These are phyloP conservation scores for Lissonota sp. DNA, from an alignment of 2,888 invertebrate genomes.

Conservation along the genomic window DNA sequence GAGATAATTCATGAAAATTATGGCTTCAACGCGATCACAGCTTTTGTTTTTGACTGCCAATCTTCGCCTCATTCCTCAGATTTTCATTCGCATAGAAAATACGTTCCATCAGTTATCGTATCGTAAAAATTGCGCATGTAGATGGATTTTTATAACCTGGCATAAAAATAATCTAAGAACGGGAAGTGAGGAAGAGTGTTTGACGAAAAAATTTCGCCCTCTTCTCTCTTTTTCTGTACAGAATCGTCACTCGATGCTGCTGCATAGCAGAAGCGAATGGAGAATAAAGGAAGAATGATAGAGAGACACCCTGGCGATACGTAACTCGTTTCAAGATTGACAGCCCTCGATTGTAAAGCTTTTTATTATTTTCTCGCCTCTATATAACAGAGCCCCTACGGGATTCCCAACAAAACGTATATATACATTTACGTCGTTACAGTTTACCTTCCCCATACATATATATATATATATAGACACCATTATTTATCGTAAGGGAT, in stretches of 20 bases:
- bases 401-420: not conserved
- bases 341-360: conserved; percentile 52
- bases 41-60: too few species aligned
- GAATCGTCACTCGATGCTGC: not conserved
- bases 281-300: conserved; percentile 33
- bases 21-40: too few species aligned
- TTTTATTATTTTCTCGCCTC: conserved; percentile 46
- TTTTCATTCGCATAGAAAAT: conserved; percentile 5
- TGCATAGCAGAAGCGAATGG: not conserved
- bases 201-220: conserved; percentile 7
- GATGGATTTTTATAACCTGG: too few species aligned
- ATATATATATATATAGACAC: not conserved
- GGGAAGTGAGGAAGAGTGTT: conserved; percentile 15
- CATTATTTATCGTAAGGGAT: conserved; percentile 22
- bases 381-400: conserved; percentile 6
- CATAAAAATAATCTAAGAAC: conserved; percentile 44
- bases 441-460: conserved; percentile 2
- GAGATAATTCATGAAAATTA: too few species aligned
- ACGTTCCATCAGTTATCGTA: too few species aligned
- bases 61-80: not conserved
- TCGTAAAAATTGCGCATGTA: too few species aligned
- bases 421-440: not conserved
- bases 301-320: conserved; percentile 8
- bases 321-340: conserved; percentile 49
- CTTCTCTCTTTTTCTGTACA: not conserved